A percentile compares a stretch with the other conserved stretches of the same genome.
phyloP scores from a whole-genome alignment of 35 echinoderm and acorn worm genomes.

The Apostichopus japonicus region DNA sequence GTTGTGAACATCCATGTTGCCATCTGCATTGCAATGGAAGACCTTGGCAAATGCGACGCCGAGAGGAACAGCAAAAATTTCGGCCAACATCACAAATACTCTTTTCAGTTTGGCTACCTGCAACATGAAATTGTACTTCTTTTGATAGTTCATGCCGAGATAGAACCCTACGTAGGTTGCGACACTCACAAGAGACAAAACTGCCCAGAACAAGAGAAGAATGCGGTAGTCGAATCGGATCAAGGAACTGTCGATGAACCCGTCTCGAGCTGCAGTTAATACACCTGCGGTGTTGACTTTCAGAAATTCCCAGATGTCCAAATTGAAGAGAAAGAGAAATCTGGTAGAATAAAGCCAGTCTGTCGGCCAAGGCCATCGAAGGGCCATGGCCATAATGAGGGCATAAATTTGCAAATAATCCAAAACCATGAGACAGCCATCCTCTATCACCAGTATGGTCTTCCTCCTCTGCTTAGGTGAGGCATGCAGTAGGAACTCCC shows the following conservation, averaged over 20 bases:
- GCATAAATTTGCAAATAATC: slow-evolving; percentile 96
- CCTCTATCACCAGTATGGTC: slow-evolving; percentile 76
- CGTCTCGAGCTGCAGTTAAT: slow-evolving; percentile 65
- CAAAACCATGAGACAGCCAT: slow-evolving; percentile 72
- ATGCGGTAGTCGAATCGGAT: slow-evolving; percentile 86
- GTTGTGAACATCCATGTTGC: slow-evolving; percentile 95
- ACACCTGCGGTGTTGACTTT: slow-evolving; percentile 82
- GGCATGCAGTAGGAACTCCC: slow-evolving; percentile 63
- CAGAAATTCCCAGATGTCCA: slow-evolving; percentile 96
- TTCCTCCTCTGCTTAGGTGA: slow-evolving; percentile 82
- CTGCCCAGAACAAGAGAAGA: slow-evolving; percentile 71
- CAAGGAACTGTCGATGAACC: slow-evolving; percentile 76
- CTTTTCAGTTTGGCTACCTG: slow-evolving; percentile 81
- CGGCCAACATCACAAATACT: slow-evolving; percentile 67
- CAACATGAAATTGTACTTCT: slow-evolving; percentile 84
- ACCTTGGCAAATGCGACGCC: slow-evolving; percentile 85
- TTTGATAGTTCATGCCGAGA: slow-evolving; percentile 90
- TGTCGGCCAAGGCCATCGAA: slow-evolving; percentile 93
- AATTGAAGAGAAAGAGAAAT: slow-evolving; percentile 77
- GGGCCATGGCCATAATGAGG: slow-evolving; percentile 73
- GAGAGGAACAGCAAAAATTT: slow-evolving; percentile 83
- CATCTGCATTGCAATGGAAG: slow-evolving; percentile 82
- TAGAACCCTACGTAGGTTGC: slow-evolving; percentile 72
- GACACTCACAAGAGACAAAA: slow-evolving; percentile 70
- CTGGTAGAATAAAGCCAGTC: slow-evolving; percentile 74